Evolutionary conservation across 2,113 vertebrate genomes (phyloP), one percentile per base, ranked within the genome.

Genomic region (Willisornis vidua): DNA sequence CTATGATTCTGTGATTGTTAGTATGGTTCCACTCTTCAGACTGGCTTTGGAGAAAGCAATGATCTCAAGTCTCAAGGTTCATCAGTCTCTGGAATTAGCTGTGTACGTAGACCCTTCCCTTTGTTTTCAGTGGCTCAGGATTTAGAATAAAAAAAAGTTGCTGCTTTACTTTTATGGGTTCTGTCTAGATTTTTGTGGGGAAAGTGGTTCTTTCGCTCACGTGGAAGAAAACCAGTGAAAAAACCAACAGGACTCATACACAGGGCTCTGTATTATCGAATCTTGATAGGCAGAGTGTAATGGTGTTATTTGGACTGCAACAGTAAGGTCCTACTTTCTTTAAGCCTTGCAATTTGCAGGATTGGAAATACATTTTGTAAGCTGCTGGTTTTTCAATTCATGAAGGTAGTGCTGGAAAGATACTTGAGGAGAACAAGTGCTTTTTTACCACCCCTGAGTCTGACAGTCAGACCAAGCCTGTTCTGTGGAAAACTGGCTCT

Each of bases 31-130:
- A 1, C 26, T 80, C 39, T 62, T 77, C 48, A 48, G 46, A 31
- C 25, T 89, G 48, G 16, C 66, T 91, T 87, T 57, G 14, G 45
- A 82, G 31, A 39, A 71, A 37, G 43, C 48, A 63, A 4, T 19
- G 24, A 82, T 65, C 23, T 33, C 46, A 74, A 39, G 19, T 74
- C 20, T 8, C 0, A 3, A 68, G 49, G 49, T 28, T 84, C 29
- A 25, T 22, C 12, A 22, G 26, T 28, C 37, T 67, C 2, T 10
- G 46, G 24, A 75, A 65, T 33, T n/a, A 66, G 28, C 22, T 43
- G 19, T 35, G 12, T 59, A 9, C 0, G 0, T 37, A 71, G 52
- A 58, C 7, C 9, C 13, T 19, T 81, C 67, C 22, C 6, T 85
- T 79, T 85, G 33, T 83, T 89, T 75, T 54, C 43, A 65, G 19